Conservation (phyloP, 1,140 invertebrate genomes). For the Achatina immaculata region DNA sequence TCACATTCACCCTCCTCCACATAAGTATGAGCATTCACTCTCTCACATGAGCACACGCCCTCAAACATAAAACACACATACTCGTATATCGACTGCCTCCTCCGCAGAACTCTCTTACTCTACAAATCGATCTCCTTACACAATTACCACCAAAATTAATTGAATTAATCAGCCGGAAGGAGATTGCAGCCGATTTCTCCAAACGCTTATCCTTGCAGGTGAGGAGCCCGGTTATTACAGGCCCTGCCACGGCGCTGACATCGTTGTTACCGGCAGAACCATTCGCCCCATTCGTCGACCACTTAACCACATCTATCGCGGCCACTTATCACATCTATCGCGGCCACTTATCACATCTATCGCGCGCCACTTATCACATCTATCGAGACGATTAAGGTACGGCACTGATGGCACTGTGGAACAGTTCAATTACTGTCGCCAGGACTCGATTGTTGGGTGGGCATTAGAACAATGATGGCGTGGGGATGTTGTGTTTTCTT, state of each 20-base stretch:
- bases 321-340: not conserved
- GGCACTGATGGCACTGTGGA: not conserved
- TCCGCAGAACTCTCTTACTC: not conserved
- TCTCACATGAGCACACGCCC: not conserved
- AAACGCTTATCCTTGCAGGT: not conserved
- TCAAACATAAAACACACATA: constrained; percentile 1
- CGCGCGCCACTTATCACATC: not conserved
- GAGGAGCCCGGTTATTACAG: not conserved
- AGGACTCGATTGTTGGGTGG: too few species aligned
- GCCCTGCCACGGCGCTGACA: not conserved
- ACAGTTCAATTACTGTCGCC: too few species aligned
- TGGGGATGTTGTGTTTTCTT: too few species aligned
- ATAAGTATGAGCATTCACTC: not conserved
- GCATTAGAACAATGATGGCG: too few species aligned
- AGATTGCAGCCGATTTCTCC: too few species aligned
- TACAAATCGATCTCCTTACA: too few species aligned
- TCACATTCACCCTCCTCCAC: too few species aligned
- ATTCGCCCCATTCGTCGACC: not conserved
- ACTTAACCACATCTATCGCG: not conserved
- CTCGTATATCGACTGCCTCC: not conserved
- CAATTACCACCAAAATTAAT: not conserved
- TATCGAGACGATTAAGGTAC: not conserved
- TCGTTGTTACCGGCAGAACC: not conserved
- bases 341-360: too few species aligned
- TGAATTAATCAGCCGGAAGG: not conserved